Evolutionary conservation across 2,888 invertebrate genomes (phyloP).

Genomic region (Coremacera marginata): DNA sequence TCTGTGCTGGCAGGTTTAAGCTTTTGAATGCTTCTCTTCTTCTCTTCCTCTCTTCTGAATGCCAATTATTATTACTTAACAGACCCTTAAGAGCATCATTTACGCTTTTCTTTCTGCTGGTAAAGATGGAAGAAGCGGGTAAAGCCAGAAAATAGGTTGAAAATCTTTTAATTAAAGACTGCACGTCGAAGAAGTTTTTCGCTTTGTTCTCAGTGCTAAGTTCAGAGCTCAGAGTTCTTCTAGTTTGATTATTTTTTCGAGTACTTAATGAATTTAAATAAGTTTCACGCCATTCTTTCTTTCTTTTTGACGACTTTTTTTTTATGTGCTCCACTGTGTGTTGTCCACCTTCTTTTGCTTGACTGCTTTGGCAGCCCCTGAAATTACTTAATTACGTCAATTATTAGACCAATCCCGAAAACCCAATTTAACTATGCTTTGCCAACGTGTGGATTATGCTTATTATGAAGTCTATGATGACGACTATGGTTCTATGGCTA

Average conservation of each 20-base stretch:
- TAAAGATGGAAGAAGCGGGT: neutral
- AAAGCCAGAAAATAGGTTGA: too few species aligned
- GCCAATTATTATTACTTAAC: constrained; percentile 61
- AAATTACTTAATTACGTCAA: constrained; percentile 65
- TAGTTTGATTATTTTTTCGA: neutral
- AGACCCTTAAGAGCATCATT: constrained; percentile 55
- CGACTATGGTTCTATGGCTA: too few species aligned
- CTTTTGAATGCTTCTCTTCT: constrained; percentile 37
- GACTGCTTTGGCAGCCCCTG: neutral
- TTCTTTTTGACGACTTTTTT: too few species aligned
- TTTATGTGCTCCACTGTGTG: neutral
- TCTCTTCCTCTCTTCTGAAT: constrained; percentile 57
- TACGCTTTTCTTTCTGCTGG: constrained; percentile 30
- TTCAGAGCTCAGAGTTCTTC: neutral
- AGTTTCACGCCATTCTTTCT: constrained; percentile 32
- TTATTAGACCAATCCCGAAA: constrained; percentile 53
- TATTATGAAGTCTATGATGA: neutral
- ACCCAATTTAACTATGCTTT: constrained; percentile 15
- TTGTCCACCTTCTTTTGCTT: neutral
- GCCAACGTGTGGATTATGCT: neutral
- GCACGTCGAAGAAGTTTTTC: neutral
- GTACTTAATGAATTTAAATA: constrained; percentile 47
- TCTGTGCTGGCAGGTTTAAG: neutral
- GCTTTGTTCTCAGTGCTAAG: neutral
- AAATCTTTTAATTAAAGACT: constrained; percentile 25